Conservation (phyloP, 2,113 vertebrate genomes). For the Dipodomys ordii region DNA sequence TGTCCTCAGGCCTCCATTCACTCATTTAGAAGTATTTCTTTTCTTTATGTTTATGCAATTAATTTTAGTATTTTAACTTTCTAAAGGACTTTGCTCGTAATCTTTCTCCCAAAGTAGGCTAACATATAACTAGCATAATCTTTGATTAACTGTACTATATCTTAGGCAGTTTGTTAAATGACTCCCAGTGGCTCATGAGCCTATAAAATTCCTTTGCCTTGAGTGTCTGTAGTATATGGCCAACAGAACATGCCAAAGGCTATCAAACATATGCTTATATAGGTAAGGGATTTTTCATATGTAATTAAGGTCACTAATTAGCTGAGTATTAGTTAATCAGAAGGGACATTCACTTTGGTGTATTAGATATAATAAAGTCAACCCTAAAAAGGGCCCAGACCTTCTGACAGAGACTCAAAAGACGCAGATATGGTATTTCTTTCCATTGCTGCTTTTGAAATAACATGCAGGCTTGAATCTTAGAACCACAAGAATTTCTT, state of each 20-base stretch:
- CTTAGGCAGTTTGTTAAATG: background rate
- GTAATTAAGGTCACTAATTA: background rate
- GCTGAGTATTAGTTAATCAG: slow-evolving; percentile 5
- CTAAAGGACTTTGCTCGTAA: background rate
- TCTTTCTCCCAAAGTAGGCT: background rate
- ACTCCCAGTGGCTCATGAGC: background rate
- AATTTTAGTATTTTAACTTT: slow-evolving; percentile 32
- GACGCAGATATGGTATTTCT: background rate
- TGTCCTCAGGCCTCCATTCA: background rate
- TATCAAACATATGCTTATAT: background rate
- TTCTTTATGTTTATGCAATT: slow-evolving; percentile 7
- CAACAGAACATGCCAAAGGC: background rate
- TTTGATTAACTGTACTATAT: too few species aligned
- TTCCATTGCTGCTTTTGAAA: background rate
- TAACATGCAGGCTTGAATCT: background rate
- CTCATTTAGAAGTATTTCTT: background rate
- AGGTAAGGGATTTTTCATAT: background rate
- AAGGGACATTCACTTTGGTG: background rate
- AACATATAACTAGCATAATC: background rate
- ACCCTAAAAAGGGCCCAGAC: background rate
- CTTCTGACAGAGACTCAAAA: slow-evolving; percentile 1
- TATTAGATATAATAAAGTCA: background rate
- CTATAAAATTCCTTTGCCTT: background rate
- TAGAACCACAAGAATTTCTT: background rate
- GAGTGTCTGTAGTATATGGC: background rate